phyloP scores from a whole-genome alignment of 2,888 invertebrate species.

The Pristionchus exspectatus region DNA sequence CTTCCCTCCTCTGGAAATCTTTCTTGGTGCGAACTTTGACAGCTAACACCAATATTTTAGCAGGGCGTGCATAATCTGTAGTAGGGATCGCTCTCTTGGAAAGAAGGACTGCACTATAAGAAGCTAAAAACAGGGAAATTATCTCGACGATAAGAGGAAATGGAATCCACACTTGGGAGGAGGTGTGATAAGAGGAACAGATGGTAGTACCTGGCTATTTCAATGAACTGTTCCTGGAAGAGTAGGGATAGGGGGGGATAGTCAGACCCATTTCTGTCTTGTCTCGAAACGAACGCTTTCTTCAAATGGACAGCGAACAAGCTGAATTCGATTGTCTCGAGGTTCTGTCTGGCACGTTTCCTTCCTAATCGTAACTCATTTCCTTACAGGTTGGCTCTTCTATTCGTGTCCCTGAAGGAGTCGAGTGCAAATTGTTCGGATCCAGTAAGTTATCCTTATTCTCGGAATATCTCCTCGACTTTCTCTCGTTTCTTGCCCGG shows the following conservation, averaged over 20 bases:
- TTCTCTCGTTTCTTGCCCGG: neutral
- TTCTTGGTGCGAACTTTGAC: neutral
- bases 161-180: neutral
- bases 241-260: neutral
- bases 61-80: neutral
- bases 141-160: neutral
- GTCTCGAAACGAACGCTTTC: neutral
- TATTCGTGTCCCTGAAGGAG: neutral
- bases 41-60: neutral
- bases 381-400: neutral
- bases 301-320: neutral
- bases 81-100: neutral
- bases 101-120: neutral
- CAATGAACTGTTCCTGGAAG: constrained; percentile 6
- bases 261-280: neutral
- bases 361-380: neutral
- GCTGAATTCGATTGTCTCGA: neutral
- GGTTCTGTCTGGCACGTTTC: neutral
- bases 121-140: neutral
- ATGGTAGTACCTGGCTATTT: neutral
- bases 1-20: neutral
- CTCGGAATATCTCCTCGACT: neutral
- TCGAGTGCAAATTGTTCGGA: neutral
- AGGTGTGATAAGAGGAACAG: neutral
- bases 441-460: neutral